Conservation (phyloP, 2,113 vertebrate genomes). For the Bos indicus region DNA sequence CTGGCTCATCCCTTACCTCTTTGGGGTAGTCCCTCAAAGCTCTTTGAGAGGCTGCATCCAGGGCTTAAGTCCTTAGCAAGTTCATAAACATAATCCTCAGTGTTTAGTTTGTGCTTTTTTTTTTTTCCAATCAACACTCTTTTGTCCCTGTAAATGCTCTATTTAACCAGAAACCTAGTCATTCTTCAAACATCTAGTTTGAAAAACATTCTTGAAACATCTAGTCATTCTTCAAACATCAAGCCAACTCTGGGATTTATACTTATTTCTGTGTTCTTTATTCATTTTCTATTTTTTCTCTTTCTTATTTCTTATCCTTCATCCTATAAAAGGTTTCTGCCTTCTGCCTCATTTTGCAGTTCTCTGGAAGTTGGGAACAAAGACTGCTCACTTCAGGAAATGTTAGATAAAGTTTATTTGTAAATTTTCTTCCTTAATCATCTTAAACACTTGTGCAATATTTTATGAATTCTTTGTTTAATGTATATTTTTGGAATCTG, state of each 20-base stretch:
- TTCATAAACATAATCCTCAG: background rate
- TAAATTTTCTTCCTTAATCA: background rate
- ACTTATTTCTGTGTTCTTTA: background rate
- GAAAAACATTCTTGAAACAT: background rate
- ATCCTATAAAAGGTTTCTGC: background rate
- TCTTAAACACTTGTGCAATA: background rate
- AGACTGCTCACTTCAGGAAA: background rate
- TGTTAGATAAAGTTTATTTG: background rate
- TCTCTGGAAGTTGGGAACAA: background rate
- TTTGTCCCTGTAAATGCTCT: background rate
- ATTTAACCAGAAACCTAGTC: background rate
- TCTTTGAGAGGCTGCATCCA: background rate
- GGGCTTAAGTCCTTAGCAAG: background rate
- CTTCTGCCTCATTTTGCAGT: background rate
- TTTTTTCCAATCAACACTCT: background rate
- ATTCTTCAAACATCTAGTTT: background rate
- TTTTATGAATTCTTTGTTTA: background rate
- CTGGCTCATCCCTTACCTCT: background rate
- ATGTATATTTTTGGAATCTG: background rate
- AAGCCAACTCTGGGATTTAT: background rate
- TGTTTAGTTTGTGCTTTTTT: background rate
- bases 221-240: background rate
- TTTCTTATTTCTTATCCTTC: background rate
- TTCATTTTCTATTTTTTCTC: background rate
- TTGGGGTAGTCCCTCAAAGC: background rate